Conservation (phyloP, 2,888 invertebrate genomes). For the Tanypteryx hageni region DNA sequence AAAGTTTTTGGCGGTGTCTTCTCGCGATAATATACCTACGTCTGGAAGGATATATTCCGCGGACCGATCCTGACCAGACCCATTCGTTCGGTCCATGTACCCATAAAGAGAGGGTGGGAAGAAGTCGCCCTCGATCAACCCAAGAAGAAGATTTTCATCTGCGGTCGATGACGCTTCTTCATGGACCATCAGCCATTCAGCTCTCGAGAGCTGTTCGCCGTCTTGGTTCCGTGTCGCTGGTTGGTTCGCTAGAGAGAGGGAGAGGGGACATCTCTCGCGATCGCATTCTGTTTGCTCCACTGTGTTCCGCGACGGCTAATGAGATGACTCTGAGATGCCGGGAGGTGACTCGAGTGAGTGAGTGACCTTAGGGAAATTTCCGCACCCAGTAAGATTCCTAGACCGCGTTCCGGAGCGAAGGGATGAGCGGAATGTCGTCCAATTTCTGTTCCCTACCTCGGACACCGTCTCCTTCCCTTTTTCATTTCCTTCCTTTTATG, state of each 20-base stretch:
- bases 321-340: not conserved
- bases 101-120: not conserved
- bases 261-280: not conserved
- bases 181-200: not conserved
- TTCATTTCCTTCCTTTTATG: not conserved
- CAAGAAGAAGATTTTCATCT: not conserved
- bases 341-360: not conserved
- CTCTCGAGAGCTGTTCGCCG: not conserved
- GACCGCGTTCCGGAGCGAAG: not conserved
- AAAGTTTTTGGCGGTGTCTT: too few relatives aligned
- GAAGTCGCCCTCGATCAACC: too few relatives aligned
- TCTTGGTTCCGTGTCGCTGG: too few relatives aligned
- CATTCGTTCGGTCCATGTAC: not conserved
- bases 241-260: too few relatives aligned
- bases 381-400: conserved; percentile 12
- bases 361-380: conserved; percentile 27
- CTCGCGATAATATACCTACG: too few relatives aligned
- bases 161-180: not conserved
- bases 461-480: too few relatives aligned
- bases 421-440: conserved; percentile 17
- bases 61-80: not conserved
- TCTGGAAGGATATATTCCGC: too few relatives aligned
- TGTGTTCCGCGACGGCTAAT: not conserved
- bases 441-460: not conserved
- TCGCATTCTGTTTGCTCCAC: not conserved